Evolutionary conservation across 2,113 vertebrate genomes (phyloP), one percentile per base, ranked within the genome.

Genomic region (Trematocara marginatum): DNA sequence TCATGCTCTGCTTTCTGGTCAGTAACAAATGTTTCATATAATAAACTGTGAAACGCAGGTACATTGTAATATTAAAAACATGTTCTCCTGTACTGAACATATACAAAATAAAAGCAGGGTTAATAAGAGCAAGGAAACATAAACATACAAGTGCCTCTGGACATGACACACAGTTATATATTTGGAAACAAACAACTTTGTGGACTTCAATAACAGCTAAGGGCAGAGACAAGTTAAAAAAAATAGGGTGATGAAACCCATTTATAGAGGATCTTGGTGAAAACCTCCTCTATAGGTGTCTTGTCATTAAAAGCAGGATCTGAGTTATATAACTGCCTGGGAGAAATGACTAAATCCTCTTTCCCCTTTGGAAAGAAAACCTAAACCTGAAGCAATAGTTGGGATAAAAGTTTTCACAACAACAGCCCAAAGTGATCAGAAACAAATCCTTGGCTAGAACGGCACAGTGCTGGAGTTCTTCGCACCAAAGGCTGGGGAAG

Each of bases 351-450:
- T 51, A 66, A 86, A 84, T 42, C 71, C n/a, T 4, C 53, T 66
- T 66, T 40, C 6, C 52, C 35, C 51, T 80, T 53, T 40, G 71
- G 38, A 74, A 66, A 76, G 66, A 89, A 15, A 86, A 86, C 10
- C 12, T 35, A 84, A 82, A 89, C 83, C 47, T 81, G 20, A 52
- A 80, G 56, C 26, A 81, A 87, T 45, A 79, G 74, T 31, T n/a
- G 6, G 26, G 38, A 82, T 61, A 29, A 78, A 84, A 61, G 49
- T 80, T 84, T 74, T 85, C 26, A 81, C 34, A 81, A 74, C 79
- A 90, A 66, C 85, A 88, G 88, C 81, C 84, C 69, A 88, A 64
- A 89, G 83, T 76, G 64, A 90, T 86, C 83, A 90, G 78, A 90
- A 88, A 93, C 64, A 90, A 86, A 86, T 81, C 71, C 78, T 69